phyloP scores from a whole-genome alignment of 2,113 vertebrate genomes.

The Spermophilus dauricus region DNA sequence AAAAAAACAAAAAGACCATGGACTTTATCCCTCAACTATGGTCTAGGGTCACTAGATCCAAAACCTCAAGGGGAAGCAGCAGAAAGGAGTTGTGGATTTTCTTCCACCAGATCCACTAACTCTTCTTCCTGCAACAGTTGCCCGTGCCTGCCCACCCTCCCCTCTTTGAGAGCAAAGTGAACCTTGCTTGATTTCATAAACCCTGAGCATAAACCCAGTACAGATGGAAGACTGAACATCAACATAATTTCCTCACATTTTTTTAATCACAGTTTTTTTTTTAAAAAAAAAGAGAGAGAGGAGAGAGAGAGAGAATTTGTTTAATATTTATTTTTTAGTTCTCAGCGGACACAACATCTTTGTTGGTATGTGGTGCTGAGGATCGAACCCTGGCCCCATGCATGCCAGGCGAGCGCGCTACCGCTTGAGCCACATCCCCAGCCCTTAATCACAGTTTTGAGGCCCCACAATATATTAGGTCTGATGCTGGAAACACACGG shows the following conservation, averaged over 20 bases:
- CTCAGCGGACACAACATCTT: too few relatives aligned
- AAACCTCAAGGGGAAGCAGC: background rate
- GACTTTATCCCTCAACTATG: too few relatives aligned
- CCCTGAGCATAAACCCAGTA: background rate
- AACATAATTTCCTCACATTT: background rate
- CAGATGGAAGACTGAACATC: background rate
- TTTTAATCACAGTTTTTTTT: too few relatives aligned
- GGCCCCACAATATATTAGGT: background rate
- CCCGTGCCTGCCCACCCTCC: background rate
- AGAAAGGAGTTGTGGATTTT: background rate
- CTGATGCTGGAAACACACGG: background rate
- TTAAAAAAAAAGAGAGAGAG: too few relatives aligned
- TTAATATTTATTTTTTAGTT: too few relatives aligned
- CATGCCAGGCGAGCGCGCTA: too few relatives aligned
- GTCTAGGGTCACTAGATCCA: background rate
- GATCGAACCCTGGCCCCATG: too few relatives aligned
- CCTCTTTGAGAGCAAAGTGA: background rate
- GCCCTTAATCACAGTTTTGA: background rate
- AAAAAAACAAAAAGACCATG: too few relatives aligned
- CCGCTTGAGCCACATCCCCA: too few relatives aligned
- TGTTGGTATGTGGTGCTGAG: too few relatives aligned
- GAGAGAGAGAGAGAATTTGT: too few relatives aligned
- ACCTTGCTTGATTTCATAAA: background rate
- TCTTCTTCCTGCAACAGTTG: background rate
- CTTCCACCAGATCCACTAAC: background rate